Percentiles rank a stretch among this genome's conserved stretches.
Evolutionary conservation across 1,140 invertebrate species (phyloP).

Genomic region (Sitophilus oryzae): DNA sequence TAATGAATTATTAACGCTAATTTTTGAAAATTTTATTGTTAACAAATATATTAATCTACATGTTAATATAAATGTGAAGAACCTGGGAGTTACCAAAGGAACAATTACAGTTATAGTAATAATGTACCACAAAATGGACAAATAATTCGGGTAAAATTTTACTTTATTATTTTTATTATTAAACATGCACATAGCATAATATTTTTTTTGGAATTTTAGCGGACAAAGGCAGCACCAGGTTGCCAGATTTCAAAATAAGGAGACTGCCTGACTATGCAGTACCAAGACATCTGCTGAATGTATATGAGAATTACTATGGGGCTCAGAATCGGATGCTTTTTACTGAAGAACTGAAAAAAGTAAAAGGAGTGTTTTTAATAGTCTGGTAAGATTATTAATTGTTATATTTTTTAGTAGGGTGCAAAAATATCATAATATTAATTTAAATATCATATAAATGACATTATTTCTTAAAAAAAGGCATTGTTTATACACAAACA

Average conservation of each 20-base stretch:
- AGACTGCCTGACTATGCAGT: slow-evolving; percentile 50
- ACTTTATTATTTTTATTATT: too few relatives aligned
- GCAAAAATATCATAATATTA: background rate
- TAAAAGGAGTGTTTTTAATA: slow-evolving; percentile 48
- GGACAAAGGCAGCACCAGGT: slow-evolving; percentile 44
- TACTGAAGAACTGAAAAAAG: slow-evolving; percentile 40
- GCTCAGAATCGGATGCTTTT: background rate
- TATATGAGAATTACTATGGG: slow-evolving; percentile 33
- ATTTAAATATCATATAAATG: background rate
- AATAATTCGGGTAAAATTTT: too few relatives aligned
- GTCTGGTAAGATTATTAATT: slow-evolving; percentile 38
- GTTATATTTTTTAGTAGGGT: background rate
- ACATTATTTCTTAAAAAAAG: too few relatives aligned
- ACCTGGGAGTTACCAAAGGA: slow-evolving; percentile 17
- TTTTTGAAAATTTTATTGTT: slow-evolving; percentile 54
- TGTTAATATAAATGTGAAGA: slow-evolving; percentile 38
- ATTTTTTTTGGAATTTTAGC: background rate
- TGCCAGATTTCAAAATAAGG: slow-evolving; percentile 50
- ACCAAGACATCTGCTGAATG: slow-evolving; percentile 53
- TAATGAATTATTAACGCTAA: slow-evolving; percentile 53
- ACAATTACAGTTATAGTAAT: slow-evolving; percentile 11
- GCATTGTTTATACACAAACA: too few relatives aligned
- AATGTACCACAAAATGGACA: slow-evolving; percentile 2
- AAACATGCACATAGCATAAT: too few relatives aligned
- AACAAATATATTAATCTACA: slow-evolving; percentile 49